A percentile compares a stretch with the other conserved stretches of the same genome.
phyloP scores from a whole-genome alignment of 2,888 invertebrate genomes.

The Tetragonula carbonaria region DNA sequence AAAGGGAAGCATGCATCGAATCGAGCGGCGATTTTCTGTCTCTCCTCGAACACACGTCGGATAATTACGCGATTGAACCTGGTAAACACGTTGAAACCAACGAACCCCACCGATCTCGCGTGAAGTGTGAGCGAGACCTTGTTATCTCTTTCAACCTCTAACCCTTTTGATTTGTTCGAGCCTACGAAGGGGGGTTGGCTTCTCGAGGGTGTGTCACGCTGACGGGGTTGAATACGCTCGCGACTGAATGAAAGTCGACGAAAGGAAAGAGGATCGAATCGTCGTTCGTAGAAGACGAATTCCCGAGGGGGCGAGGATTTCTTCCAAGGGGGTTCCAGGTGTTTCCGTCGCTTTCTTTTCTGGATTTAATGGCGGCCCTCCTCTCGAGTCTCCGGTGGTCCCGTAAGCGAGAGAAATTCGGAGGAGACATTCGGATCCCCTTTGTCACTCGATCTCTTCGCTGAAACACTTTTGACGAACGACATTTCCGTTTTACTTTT shows the following conservation, averaged over 20 bases:
- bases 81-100: constrained; percentile 50
- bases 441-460: neutral
- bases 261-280: constrained; percentile 34
- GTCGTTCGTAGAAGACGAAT: constrained; percentile 28
- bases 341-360: constrained; percentile 15
- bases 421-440: neutral
- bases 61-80: constrained; percentile 57
- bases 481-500: neutral
- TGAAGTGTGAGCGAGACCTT: constrained; percentile 59
- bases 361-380: neutral
- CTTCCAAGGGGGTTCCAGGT: constrained; percentile 5
- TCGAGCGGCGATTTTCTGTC: neutral
- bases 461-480: neutral
- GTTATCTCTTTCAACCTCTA: constrained; percentile 57
- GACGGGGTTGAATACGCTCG: constrained; percentile 44
- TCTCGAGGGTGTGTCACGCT: constrained; percentile 38
- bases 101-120: constrained; percentile 27
- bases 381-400: neutral
- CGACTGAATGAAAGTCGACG: constrained; percentile 55
- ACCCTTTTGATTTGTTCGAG: constrained; percentile 14
- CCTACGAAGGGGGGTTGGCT: constrained; percentile 34
- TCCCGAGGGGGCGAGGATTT: constrained; percentile 19
- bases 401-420: neutral
- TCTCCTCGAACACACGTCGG: constrained; percentile 6
- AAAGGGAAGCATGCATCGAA: neutral